Conservation (phyloP, 2,797 vertebrate genomes). For the Poliocrania exsul region DNA sequence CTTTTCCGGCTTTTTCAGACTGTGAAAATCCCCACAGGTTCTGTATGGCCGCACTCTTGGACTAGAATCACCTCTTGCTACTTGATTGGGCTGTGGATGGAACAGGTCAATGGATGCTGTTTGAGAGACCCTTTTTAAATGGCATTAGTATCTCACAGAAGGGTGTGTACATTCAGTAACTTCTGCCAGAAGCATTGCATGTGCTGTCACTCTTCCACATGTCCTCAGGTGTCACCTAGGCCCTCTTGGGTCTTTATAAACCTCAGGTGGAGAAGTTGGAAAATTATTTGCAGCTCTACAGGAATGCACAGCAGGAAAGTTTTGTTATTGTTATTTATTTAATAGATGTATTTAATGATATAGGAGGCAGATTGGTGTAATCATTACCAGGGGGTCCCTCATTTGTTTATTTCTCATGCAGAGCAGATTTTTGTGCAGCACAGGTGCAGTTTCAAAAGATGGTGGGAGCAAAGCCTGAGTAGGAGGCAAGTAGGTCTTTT, state of each 20-base stretch:
- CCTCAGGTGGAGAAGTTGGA: background rate
- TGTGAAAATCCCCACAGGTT: background rate
- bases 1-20: background rate
- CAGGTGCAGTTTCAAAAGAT: background rate
- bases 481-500: background rate
- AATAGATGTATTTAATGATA: background rate
- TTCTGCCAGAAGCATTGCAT: background rate
- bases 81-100: background rate
- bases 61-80: background rate
- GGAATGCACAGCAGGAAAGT: background rate
- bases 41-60: background rate
- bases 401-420: background rate
- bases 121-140: background rate
- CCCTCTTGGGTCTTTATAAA: background rate
- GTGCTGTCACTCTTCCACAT: background rate
- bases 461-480: background rate
- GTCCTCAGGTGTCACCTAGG: background rate
- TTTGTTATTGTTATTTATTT: background rate
- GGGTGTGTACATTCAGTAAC: background rate
- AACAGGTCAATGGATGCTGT: background rate
- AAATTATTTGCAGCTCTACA: background rate
- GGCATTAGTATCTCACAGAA: background rate
- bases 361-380: background rate
- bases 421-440: background rate
- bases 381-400: background rate